These are phyloP conservation scores for Diplogasteroides magnus DNA, from an alignment of 1,140 invertebrate genomes.

Conservation along the genomic window DNA sequence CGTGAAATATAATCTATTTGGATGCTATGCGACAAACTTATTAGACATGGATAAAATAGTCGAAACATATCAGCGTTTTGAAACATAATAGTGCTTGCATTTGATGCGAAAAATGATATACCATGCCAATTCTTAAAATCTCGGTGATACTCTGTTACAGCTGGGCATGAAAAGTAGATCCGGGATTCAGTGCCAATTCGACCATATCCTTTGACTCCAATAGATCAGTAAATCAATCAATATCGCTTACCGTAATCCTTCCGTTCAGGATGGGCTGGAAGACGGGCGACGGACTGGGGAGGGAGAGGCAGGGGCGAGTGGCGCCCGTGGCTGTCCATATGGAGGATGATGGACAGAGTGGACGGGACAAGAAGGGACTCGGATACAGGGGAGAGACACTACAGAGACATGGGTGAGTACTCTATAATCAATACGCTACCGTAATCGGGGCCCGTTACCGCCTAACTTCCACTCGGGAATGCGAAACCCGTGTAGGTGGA, in stretches of 20 bases:
- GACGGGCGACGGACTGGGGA: slow-evolving; percentile 62
- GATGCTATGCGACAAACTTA: too few species aligned
- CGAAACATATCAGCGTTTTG: slow-evolving; percentile 3
- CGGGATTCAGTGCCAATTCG: too few species aligned
- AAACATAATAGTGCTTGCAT: background rate
- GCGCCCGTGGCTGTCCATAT: slow-evolving; percentile 25
- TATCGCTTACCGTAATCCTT: too few species aligned
- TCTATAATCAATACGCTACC: too few species aligned
- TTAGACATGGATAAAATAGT: background rate
- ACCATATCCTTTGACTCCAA: too few species aligned
- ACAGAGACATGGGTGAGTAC: slow-evolving; percentile 13
- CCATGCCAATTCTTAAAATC: too few species aligned
- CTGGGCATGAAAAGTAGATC: too few species aligned
- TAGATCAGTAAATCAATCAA: too few species aligned
- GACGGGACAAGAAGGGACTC: slow-evolving; percentile 18
- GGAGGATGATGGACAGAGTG: slow-evolving; percentile 24
- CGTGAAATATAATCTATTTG: background rate
- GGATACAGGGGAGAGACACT: slow-evolving; percentile 30
- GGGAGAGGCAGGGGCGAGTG: slow-evolving; percentile 33
- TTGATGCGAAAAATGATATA: slow-evolving; percentile 55
- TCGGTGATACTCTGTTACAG: too few species aligned
- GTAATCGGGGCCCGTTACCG: too few species aligned
- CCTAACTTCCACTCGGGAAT: too few species aligned
- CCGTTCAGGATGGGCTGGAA: slow-evolving; percentile 63
- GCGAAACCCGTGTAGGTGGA: background rate